Evolutionary conservation across 2,888 invertebrate species (phyloP).

Genomic region (Mythimna albipuncta): DNA sequence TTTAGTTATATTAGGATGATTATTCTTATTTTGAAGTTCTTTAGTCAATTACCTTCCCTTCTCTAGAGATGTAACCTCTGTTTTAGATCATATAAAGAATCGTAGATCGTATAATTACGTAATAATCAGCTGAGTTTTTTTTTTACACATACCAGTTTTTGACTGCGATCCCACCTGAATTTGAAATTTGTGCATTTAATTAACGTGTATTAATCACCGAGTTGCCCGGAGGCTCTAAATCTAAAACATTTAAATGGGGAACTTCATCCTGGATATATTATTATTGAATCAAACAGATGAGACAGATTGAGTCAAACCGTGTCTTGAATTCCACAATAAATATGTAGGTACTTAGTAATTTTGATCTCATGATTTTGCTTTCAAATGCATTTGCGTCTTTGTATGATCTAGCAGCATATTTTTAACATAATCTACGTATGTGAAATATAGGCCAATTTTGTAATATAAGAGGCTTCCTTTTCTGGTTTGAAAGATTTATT

Average conservation of each 20-base stretch:
- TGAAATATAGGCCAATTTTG: conserved; percentile 58
- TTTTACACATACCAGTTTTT: too few species aligned
- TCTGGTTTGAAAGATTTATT: conserved; percentile 81
- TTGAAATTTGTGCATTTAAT: conserved; percentile 5
- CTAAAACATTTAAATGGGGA: not conserved
- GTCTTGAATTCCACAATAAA: not conserved
- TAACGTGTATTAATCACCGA: not conserved
- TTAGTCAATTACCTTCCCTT: conserved; percentile 60
- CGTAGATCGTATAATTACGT: not conserved
- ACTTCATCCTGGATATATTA: too few species aligned
- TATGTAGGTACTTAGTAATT: not conserved
- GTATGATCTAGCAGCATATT: conserved; percentile 57
- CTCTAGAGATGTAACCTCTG: conserved; percentile 28
- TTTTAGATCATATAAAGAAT: conserved; percentile 58
- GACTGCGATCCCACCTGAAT: not conserved
- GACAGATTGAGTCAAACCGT: not conserved
- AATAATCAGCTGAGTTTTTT: not conserved
- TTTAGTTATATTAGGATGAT: conserved; percentile 23
- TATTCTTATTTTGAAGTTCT: conserved; percentile 33
- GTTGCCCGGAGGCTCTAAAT: not conserved
- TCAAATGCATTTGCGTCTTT: conserved; percentile 50
- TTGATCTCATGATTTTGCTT: conserved; percentile 41
- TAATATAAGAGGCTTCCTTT: conserved; percentile 64
- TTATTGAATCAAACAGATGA: not conserved
- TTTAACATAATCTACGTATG: conserved; percentile 46